These are phyloP conservation scores for Nemapogon koenigi DNA, from an alignment of 2,888 invertebrate species.

Conservation along the genomic window DNA sequence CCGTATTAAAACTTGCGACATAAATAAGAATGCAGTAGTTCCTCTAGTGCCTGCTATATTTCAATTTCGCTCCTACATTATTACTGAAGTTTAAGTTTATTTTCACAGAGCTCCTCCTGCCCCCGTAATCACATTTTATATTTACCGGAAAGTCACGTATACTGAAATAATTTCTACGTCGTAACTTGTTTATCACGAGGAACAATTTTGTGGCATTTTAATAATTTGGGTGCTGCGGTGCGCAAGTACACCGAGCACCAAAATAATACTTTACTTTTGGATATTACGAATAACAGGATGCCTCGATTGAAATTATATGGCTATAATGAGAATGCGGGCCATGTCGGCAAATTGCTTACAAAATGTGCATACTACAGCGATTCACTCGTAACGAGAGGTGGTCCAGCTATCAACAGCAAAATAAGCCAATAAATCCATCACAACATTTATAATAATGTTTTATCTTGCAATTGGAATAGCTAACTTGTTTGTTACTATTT, in stretches of 20 bases:
- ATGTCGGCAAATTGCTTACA: conserved; percentile 7
- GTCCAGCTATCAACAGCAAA: too few species aligned
- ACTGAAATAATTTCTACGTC: background rate
- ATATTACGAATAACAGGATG: conserved; percentile 9
- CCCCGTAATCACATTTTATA: background rate
- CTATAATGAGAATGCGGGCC: conserved; percentile 3
- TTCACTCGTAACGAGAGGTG: too few species aligned
- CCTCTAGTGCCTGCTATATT: background rate
- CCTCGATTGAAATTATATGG: conserved; percentile 9
- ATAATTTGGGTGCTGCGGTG: conserved; percentile 1
- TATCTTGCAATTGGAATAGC: background rate
- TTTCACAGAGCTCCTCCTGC: background rate
- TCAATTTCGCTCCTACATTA: background rate
- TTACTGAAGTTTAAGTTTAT: background rate
- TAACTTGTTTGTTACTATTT: background rate
- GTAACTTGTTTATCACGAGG: conserved; percentile 3
- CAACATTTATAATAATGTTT: background rate
- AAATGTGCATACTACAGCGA: too few species aligned
- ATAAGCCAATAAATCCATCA: too few species aligned
- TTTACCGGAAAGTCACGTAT: background rate
- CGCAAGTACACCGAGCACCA: background rate
- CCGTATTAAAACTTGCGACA: too few species aligned
- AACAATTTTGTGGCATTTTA: conserved; percentile 6
- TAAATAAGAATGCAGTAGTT: too few species aligned
- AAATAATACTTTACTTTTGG: conserved; percentile 1